These are phyloP conservation scores for Phainopepla nitens DNA, from an alignment of 2,113 vertebrate species.

Conservation along the genomic window DNA sequence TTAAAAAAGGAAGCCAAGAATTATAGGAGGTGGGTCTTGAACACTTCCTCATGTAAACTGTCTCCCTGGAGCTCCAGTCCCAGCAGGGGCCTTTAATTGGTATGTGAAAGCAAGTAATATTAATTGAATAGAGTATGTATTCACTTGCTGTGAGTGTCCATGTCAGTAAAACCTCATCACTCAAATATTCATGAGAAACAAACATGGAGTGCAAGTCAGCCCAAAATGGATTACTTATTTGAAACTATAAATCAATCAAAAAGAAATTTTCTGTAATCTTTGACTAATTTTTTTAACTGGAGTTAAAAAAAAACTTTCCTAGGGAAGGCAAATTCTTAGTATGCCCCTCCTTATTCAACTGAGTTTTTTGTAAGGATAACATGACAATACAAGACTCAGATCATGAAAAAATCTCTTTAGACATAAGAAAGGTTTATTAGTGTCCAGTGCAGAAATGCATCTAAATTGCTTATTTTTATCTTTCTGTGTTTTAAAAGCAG, in stretches of 20 bases:
- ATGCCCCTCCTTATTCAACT: neutral
- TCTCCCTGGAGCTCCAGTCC: neutral
- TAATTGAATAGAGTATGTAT: neutral
- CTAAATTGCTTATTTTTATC: neutral
- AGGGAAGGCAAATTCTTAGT: neutral
- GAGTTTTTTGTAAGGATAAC: neutral
- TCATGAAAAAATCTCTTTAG: neutral
- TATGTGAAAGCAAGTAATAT: neutral
- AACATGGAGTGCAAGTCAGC: neutral
- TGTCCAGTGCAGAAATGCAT: neutral
- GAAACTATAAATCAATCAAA: neutral
- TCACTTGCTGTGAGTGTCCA: neutral
- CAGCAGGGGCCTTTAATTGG: neutral
- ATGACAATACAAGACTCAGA: neutral
- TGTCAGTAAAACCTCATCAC: neutral
- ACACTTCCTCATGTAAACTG: neutral
- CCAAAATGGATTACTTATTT: neutral
- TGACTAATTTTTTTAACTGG: neutral
- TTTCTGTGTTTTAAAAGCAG: neutral
- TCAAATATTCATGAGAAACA: neutral
- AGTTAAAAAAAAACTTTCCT: neutral
- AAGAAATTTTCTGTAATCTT: neutral
- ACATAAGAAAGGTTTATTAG: neutral
- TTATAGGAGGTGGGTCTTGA: neutral
- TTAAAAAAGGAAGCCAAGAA: neutral